These are phyloP conservation scores for Hafferia zeledoni DNA, from an alignment of 2,797 vertebrate species.

Conservation along the genomic window DNA sequence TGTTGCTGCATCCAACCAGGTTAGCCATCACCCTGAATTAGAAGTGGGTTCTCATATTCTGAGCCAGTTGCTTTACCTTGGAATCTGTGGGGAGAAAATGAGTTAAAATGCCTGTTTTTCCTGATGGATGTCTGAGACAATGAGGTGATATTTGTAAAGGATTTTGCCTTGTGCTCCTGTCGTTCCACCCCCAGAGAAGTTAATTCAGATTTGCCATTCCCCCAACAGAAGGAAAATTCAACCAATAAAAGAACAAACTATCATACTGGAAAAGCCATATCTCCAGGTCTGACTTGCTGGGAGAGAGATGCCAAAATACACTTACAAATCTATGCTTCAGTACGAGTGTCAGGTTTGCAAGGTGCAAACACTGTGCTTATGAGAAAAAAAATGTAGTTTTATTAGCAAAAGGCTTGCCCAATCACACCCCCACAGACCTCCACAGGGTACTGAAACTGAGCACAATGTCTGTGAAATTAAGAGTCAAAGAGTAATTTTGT, in stretches of 20 bases:
- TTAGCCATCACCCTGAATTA: neutral
- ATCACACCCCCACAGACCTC: conserved; percentile 34
- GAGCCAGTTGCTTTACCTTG: neutral
- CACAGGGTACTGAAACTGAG: conserved; percentile 42
- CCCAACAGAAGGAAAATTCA: conserved; percentile 2
- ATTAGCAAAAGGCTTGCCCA: conserved; percentile 6
- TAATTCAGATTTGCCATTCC: neutral
- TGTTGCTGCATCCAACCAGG: neutral
- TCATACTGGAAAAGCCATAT: neutral
- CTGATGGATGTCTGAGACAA: neutral
- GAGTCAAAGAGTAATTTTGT: conserved; percentile 22
- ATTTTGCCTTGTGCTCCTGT: neutral
- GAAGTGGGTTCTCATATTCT: neutral
- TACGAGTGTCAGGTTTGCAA: conserved; percentile 31
- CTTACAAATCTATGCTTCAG: conserved; percentile 9
- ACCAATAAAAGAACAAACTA: conserved; percentile 49
- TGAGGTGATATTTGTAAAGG: neutral
- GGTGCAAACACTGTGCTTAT: neutral
- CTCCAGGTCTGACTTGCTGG: neutral
- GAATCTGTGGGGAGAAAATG: neutral
- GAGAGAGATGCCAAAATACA: conserved; percentile 43
- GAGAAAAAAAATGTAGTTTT: conserved; percentile 7
- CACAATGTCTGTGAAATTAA: conserved; percentile 38
- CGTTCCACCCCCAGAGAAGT: neutral
- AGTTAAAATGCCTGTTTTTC: neutral